These are phyloP conservation scores for Rhadina sibilatrix DNA, from an alignment of 2,113 vertebrate species.

Conservation along the genomic window DNA sequence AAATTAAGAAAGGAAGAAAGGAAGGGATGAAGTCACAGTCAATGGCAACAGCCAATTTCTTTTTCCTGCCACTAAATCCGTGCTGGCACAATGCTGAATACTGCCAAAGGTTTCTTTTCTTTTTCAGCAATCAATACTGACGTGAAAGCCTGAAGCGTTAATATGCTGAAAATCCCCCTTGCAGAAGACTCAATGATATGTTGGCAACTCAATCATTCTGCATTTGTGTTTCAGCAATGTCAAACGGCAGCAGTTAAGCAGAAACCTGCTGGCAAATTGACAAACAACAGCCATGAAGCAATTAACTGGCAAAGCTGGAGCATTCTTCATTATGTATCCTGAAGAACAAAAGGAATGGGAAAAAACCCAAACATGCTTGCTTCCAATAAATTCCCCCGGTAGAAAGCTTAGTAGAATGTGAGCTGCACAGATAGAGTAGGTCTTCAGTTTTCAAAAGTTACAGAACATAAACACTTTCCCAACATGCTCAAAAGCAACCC, in stretches of 20 bases:
- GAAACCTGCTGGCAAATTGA: constrained; percentile 72
- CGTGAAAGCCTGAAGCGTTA: constrained; percentile 64
- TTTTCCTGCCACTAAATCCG: constrained; percentile 35
- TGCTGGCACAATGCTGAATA: constrained; percentile 26
- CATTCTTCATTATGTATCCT: constrained; percentile 49
- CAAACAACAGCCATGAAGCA: constrained; percentile 68
- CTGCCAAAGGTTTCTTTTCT: constrained; percentile 61
- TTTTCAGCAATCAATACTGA: constrained; percentile 63
- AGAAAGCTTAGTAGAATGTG: neutral
- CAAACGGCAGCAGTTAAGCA: constrained; percentile 70
- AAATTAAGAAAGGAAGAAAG: neutral
- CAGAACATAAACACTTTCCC: neutral
- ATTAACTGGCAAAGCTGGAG: constrained; percentile 61
- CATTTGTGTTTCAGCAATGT: constrained; percentile 68
- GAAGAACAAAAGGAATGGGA: constrained; percentile 3
- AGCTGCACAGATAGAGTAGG: neutral
- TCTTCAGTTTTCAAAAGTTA: neutral
- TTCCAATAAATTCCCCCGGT: constrained; percentile 15
- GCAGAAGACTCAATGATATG: constrained; percentile 63
- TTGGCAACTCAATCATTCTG: constrained; percentile 64
- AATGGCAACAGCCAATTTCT: neutral
- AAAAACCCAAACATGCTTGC: neutral
- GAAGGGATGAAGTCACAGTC: constrained; percentile 7
- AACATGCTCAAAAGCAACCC: neutral
- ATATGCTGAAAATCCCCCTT: constrained; percentile 53